Evolutionary conservation across 2,888 invertebrate species (phyloP).

Genomic region (Macaria liturata): DNA sequence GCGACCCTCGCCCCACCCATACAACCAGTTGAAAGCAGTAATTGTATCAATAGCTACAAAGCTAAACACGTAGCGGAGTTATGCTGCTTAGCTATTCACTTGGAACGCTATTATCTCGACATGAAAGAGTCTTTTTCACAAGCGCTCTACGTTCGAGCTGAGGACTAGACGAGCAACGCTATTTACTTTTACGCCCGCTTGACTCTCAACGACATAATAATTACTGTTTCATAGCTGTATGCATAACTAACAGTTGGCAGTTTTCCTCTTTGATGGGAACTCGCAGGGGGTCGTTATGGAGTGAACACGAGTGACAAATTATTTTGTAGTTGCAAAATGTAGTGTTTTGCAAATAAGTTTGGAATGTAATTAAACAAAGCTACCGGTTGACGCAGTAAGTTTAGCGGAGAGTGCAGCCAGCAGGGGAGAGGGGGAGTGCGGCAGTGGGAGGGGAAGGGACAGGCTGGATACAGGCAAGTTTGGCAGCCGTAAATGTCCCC

Average conservation of each 20-base stretch:
- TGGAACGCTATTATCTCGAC: conserved; percentile 27
- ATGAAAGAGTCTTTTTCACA: conserved; percentile 28
- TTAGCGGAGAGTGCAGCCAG: conserved; percentile 43
- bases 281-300: conserved; percentile 2
- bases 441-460: conserved; percentile 40
- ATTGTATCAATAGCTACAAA: conserved; percentile 35
- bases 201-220: conserved; percentile 58
- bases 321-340: conserved; percentile 11
- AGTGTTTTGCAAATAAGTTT: conserved; percentile 15
- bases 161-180: conserved; percentile 51
- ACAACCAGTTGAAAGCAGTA: conserved; percentile 24
- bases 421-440: conserved; percentile 35
- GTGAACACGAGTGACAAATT: background rate
- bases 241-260: conserved; percentile 33
- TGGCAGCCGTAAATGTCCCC: conserved; percentile 70
- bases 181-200: conserved; percentile 57
- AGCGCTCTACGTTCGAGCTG: conserved; percentile 27
- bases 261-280: conserved; percentile 10
- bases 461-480: conserved; percentile 61
- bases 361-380: conserved; percentile 39
- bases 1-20: conserved; percentile 55
- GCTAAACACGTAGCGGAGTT: conserved; percentile 26
- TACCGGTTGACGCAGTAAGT: conserved; percentile 39
- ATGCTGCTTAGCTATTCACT: conserved; percentile 27
- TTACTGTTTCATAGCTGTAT: conserved; percentile 44